Evolutionary conservation across 2,888 invertebrate genomes (phyloP).

Genomic region (Ormia ochracea): DNA sequence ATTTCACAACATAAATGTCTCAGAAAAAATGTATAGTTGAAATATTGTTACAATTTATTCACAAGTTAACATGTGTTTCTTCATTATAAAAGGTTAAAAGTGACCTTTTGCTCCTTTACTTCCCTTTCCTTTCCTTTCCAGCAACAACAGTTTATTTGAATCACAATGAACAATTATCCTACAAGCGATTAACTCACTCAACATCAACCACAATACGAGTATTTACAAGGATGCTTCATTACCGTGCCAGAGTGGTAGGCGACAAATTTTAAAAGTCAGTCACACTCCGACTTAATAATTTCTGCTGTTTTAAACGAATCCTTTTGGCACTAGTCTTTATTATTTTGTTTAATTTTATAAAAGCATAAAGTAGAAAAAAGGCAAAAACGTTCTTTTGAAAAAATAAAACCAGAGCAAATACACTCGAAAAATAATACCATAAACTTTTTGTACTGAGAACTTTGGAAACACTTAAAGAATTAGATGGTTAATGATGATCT

Average conservation of each 20-base stretch:
- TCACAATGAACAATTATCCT: conserved; percentile 46
- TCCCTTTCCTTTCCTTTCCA: neutral
- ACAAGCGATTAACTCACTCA: conserved; percentile 58
- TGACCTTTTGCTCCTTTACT: conserved; percentile 3
- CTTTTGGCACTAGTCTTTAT: conserved; percentile 44
- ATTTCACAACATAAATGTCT: neutral
- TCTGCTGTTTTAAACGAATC: conserved; percentile 28
- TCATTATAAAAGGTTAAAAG: conserved; percentile 28
- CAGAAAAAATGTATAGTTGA: neutral
- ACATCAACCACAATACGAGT: conserved; percentile 35
- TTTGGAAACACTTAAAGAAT: too few relatives aligned
- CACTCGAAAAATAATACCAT: conserved; percentile 28
- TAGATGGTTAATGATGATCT: too few relatives aligned
- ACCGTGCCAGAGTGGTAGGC: conserved; percentile 30
- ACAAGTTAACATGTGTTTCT: conserved; percentile 16
- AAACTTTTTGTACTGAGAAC: neutral
- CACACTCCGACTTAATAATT: conserved; percentile 45
- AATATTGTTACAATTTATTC: neutral
- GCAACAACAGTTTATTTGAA: conserved; percentile 22
- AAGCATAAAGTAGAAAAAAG: conserved; percentile 36
- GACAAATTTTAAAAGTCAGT: conserved; percentile 32
- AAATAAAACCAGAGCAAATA: neutral
- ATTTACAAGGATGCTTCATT: conserved; percentile 9
- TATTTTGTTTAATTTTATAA: conserved; percentile 60
- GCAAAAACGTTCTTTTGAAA: conserved; percentile 1